These are phyloP conservation scores for Phaethon lepturus DNA, from an alignment of 2,113 vertebrate genomes.

Conservation along the genomic window DNA sequence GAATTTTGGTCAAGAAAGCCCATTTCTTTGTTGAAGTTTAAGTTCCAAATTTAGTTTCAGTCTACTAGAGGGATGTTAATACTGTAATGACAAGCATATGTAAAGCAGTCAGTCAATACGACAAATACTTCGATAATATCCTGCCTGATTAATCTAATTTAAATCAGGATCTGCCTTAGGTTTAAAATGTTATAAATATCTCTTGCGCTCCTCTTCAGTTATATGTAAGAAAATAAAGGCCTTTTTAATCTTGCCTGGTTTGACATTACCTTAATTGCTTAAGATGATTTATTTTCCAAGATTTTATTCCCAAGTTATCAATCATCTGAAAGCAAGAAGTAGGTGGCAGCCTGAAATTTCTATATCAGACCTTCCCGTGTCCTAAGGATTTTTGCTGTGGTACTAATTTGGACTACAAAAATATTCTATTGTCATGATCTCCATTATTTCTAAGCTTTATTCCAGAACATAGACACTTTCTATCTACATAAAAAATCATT, in stretches of 20 bases:
- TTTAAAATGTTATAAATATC: constrained; percentile 38
- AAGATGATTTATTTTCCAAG: constrained; percentile 49
- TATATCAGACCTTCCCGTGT: background rate
- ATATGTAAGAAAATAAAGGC: constrained; percentile 46
- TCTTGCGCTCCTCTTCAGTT: constrained; percentile 35
- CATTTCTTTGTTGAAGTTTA: background rate
- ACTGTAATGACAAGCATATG: background rate
- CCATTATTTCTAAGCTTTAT: background rate
- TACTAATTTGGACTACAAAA: background rate
- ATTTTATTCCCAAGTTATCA: constrained; percentile 51
- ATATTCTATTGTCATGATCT: background rate
- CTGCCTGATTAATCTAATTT: constrained; percentile 25
- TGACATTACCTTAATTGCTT: constrained; percentile 48
- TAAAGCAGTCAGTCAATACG: background rate
- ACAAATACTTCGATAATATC: constrained; percentile 19
- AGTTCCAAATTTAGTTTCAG: background rate
- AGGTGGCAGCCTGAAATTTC: constrained; percentile 39
- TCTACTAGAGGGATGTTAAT: background rate
- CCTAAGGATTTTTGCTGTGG: background rate
- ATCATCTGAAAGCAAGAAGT: constrained; percentile 39
- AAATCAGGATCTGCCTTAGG: background rate
- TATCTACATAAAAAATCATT: background rate
- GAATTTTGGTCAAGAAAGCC: background rate
- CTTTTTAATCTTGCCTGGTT: constrained; percentile 47
- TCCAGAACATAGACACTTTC: background rate